A percentile compares a stretch with the other conserved stretches of the same genome.
phyloP scores from a whole-genome alignment of 2,888 invertebrate species.

The Steromphala cineraria region DNA sequence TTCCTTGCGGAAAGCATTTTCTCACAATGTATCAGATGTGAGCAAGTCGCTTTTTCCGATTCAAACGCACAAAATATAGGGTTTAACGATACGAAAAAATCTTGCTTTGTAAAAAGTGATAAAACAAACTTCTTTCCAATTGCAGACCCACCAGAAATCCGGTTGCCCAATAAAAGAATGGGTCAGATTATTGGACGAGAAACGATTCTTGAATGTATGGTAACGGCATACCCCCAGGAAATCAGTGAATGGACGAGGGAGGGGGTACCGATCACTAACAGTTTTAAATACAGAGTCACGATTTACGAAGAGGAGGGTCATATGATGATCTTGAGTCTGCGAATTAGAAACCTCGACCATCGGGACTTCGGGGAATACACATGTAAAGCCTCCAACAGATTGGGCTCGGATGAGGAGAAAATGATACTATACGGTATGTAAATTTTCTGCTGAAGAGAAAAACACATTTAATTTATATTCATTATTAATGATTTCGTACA shows the following conservation, averaged over 20 bases:
- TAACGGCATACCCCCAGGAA: slow-evolving; percentile 64
- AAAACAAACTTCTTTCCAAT: not conserved
- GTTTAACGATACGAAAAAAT: no score
- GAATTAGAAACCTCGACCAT: slow-evolving; percentile 47
- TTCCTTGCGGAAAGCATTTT: no score
- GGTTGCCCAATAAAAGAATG: slow-evolving; percentile 54
- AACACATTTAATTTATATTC: no score
- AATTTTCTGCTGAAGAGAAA: no score
- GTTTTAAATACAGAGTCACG: slow-evolving; percentile 44
- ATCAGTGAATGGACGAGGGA: slow-evolving; percentile 60
- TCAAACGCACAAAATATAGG: no score
- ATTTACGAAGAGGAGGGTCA: slow-evolving; percentile 35
- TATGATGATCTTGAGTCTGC: slow-evolving; percentile 49
- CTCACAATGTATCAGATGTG: no score
- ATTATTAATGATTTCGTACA: no score
- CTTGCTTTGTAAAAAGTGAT: no score
- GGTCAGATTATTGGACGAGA: slow-evolving; percentile 62
- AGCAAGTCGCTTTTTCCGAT: no score
- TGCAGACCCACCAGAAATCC: slow-evolving; percentile 65
- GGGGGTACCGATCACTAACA: slow-evolving; percentile 45
- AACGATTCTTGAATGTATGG: slow-evolving; percentile 67
- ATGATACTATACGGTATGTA: slow-evolving; percentile 55
- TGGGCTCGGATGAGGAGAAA: slow-evolving; percentile 46
- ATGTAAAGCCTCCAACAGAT: slow-evolving; percentile 51
- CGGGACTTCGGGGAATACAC: slow-evolving; percentile 55